Percentiles rank a stretch among this genome's conserved stretches.
Conservation (phyloP, 2,888 invertebrate genomes). For the Neoaliturus tenellus region DNA sequence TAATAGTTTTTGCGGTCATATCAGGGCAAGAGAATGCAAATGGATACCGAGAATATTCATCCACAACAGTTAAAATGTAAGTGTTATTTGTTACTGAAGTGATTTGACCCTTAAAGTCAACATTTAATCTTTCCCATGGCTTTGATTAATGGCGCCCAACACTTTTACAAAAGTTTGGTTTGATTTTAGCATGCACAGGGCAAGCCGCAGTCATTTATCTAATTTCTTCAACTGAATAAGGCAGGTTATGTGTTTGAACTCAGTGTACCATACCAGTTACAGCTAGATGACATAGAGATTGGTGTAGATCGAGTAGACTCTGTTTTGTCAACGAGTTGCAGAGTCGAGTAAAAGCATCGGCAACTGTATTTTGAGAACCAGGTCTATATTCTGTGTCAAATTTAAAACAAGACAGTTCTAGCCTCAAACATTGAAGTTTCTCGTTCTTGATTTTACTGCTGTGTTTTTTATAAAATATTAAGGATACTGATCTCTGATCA, state of each 20-base stretch:
- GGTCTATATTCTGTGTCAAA: slow-evolving; percentile 60
- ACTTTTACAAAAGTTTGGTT: slow-evolving; percentile 57
- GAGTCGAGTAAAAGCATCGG: background rate
- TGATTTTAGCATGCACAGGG: slow-evolving; percentile 59
- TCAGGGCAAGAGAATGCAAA: slow-evolving; percentile 52
- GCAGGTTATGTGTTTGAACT: slow-evolving; percentile 60
- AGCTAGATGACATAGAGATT: slow-evolving; percentile 60
- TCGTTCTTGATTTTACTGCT: slow-evolving; percentile 59
- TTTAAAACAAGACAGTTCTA: slow-evolving; percentile 57
- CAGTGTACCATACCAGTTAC: slow-evolving; percentile 61
- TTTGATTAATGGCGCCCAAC: background rate
- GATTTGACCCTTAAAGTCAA: slow-evolving; percentile 58
- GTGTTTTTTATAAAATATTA: slow-evolving; percentile 54
- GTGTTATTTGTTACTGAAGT: background rate
- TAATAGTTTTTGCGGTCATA: slow-evolving; percentile 14
- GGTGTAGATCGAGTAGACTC: slow-evolving; percentile 51
- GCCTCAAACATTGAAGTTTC: slow-evolving; percentile 58
- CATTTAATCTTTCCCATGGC: background rate
- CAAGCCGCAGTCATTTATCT: slow-evolving; percentile 58
- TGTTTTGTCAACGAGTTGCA: background rate
- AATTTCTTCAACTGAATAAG: slow-evolving; percentile 59
- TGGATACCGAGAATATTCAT: slow-evolving; percentile 60
- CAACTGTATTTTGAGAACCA: slow-evolving; percentile 59
- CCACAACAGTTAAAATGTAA: slow-evolving; percentile 59
- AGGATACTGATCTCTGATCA: slow-evolving; percentile 55